Percentiles rank a stretch among this genome's conserved stretches.
These are phyloP conservation scores for Eumerus sabulonum DNA, from an alignment of 2,888 invertebrate species.

Conservation along the genomic window DNA sequence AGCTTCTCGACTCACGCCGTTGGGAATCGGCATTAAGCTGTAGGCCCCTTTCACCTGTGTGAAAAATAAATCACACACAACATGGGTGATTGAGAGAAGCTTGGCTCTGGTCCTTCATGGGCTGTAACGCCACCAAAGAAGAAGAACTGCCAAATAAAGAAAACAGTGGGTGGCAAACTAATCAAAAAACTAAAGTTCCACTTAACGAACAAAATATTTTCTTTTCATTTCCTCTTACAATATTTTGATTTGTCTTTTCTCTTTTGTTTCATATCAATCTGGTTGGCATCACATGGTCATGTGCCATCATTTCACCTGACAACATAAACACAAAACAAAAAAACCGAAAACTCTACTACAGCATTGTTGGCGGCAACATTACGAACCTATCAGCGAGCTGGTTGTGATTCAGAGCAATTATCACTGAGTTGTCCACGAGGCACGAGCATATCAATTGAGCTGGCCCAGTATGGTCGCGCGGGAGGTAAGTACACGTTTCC, in stretches of 20 bases:
- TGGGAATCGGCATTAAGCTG: too few species aligned
- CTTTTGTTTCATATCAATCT: slow-evolving; percentile 53
- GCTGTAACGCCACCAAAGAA: too few species aligned
- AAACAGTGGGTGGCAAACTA: not conserved
- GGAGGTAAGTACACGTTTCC: slow-evolving; percentile 76
- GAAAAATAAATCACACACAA: too few species aligned
- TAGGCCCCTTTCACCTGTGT: too few species aligned
- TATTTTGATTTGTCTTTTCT: slow-evolving; percentile 16
- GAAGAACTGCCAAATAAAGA: too few species aligned
- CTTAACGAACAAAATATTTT: slow-evolving; percentile 43
- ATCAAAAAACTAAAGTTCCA: slow-evolving; percentile 24
- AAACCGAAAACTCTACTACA: slow-evolving; percentile 78
- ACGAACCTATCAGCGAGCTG: slow-evolving; percentile 93
- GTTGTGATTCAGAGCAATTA: slow-evolving; percentile 94
- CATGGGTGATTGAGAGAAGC: too few species aligned
- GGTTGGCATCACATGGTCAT: slow-evolving; percentile 41
- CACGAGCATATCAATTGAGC: slow-evolving; percentile 93
- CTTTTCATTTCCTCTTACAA: slow-evolving; percentile 41
- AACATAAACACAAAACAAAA: slow-evolving; percentile 32
- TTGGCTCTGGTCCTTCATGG: too few species aligned
- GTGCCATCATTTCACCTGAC: slow-evolving; percentile 27
- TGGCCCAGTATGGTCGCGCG: slow-evolving; percentile 91
- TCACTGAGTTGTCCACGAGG: slow-evolving; percentile 93
- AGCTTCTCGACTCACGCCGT: too few species aligned
- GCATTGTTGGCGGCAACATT: slow-evolving; percentile 94